Base-by-base conservation (phyloP, 2,888 invertebrate genomes). In the Oxycera nigricornis region DNA sequence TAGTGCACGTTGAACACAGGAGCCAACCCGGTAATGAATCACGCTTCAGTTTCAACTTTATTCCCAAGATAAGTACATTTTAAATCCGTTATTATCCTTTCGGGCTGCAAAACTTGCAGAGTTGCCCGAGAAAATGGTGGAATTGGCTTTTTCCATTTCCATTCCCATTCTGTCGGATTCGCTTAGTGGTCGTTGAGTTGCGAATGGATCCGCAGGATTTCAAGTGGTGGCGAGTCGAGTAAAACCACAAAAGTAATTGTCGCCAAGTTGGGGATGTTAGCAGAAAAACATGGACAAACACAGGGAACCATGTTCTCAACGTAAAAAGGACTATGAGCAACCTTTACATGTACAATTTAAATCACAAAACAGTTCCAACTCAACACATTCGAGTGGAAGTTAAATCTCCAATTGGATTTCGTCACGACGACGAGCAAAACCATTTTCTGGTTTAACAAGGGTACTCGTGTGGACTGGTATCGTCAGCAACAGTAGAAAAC, bases 11-110 rank as follows among this genome's bases (percentile, higher is more conserved):
- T 2, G 17, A 14, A 11, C 46, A 35, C 11, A 14, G 17, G 11
- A 46, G 14, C 14, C 4, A 11, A 46, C 46, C 46, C 46, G 46
- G 46, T 46, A 46, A 65, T 65, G 65, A 65, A 65, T 65, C 65
- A 65, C 39, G 65, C 41, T 65, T 41, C 41, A 24, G 65, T 24
- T 65, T 41, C 26, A 65, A 26, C 65, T 41, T 41, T 39, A 65
- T 65, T 65, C 22, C 39, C 65, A 24, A 65, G 65, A 65, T 65
- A 65, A 65, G 65, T n/a, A 65, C 65, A 65, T 39, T 65, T 41
- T 30, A 22, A 39, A 65, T 65, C 39, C 65, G 65, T 24, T 65
- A 65, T 65, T 65, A 65, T 65, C 65, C 65, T 65, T 65, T 39
- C 65, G 41, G 65, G 30, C 65, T 24, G 39, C 65, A 65, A 65